Base-by-base conservation (phyloP, 2,113 vertebrate species). In the Myiagra hebetior region DNA sequence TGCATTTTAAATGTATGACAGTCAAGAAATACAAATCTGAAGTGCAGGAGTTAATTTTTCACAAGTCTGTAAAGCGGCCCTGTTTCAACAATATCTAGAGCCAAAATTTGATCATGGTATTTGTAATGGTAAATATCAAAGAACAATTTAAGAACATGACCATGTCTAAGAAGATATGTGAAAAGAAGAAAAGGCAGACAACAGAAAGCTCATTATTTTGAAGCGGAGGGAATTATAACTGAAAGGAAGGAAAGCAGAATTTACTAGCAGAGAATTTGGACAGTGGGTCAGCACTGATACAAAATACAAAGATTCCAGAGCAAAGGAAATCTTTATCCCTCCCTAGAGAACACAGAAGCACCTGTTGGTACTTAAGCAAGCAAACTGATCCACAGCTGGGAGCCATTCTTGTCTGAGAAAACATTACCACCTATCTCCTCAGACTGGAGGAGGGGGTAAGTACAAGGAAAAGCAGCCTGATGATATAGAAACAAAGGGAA, bases 251-350 rank as follows among this genome's bases (percentile, higher is more conserved):
- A 82, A 90, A 49, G 26, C 2, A 7, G 37, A 30, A 72, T 47
- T 92, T 75, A 10, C 20, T 28, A 55, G 64, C 15, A 67, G 33
- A 42, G 24, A 69, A 72, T 50, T 1, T 19, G 5, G 33, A 49
- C 13, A 46, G 28, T 0, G 0, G 35, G 65, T 55, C 63, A 68
- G 4, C 31, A 15, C 1, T 33, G 23, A 67, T 3, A 4, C 27
- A 30, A 86, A 72, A 26, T 4, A 57, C 24, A 46, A 31, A 57
- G 19, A 60, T 8, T 65, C 64, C 14, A 35, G 27, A 41, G 35
- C 33, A 60, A 83, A 73, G 11, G 21, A 72, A 26, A 47, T 10
- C 9, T 4, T 3, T 9, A 57, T 33, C 6, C 26, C 21, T 24
- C 39, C 37, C 27, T 9, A 16, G 28, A 89, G 37, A 91, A 86